Evolutionary conservation across 64 coral and sea anemone species (phyloP).

Genomic region (Montipora foliosa): DNA sequence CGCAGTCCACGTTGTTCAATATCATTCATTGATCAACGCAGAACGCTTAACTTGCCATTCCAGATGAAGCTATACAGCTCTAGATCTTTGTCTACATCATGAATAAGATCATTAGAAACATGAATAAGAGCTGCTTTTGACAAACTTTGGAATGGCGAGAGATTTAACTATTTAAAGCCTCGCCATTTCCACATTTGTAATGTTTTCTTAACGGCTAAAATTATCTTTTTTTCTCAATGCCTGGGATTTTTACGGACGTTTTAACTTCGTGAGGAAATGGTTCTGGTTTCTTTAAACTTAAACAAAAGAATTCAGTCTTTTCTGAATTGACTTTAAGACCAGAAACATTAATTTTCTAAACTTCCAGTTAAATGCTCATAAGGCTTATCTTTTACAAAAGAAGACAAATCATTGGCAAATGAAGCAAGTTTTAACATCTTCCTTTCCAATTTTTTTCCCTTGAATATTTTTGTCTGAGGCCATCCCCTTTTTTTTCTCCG

Average conservation of each 20-base stretch:
- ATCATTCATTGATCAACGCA: neutral
- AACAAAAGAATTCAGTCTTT: conserved; percentile 3
- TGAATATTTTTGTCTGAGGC: no score
- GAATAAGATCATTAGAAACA: neutral
- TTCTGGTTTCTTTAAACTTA: neutral
- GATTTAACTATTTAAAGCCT: neutral
- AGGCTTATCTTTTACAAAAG: no score
- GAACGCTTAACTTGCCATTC: conserved; percentile 2
- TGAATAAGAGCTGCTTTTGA: neutral
- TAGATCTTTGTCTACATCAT: neutral
- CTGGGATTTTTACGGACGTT: neutral
- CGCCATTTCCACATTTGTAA: neutral
- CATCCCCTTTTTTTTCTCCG: no score
- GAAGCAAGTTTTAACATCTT: no score
- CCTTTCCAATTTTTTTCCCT: no score
- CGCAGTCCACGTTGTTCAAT: neutral
- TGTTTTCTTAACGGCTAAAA: neutral
- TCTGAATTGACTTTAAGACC: neutral
- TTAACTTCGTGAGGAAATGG: neutral
- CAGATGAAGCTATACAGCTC: neutral
- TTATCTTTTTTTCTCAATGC: neutral
- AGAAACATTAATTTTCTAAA: neutral
- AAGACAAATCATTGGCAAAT: no score
- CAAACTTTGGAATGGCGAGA: neutral
- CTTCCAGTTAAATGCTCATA: no score